A percentile compares a stretch with the other conserved stretches of the same genome.
Conservation (phyloP, 2,797 vertebrate genomes). For the Liasis olivaceus region DNA sequence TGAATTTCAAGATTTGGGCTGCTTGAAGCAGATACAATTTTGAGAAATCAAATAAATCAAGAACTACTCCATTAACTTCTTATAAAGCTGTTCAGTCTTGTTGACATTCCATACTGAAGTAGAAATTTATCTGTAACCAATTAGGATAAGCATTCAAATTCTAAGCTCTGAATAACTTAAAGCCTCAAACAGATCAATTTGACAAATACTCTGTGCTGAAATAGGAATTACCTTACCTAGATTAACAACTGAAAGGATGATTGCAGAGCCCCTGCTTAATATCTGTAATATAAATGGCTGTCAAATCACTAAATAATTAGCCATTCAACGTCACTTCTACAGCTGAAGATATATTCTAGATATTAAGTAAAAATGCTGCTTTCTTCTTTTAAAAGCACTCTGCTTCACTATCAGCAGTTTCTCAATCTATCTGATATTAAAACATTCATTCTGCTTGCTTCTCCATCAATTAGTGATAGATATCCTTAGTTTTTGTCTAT, state of each 20-base stretch:
- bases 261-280: neutral
- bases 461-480: neutral
- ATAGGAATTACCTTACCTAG: neutral
- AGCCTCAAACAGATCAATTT: neutral
- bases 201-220: neutral
- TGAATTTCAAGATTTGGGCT: neutral
- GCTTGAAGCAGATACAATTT: neutral
- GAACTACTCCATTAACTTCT: neutral
- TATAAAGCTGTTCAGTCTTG: neutral
- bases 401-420: neutral
- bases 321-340: neutral
- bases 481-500: neutral
- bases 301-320: neutral
- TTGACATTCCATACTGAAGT: constrained; percentile 3
- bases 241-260: neutral
- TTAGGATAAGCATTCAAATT: neutral
- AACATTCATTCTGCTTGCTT: neutral
- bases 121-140: neutral
- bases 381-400: neutral
- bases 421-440: neutral
- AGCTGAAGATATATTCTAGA: neutral
- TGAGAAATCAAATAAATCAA: neutral
- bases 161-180: neutral
- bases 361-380: neutral
- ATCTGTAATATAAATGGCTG: neutral